Evolutionary conservation across 2,888 invertebrate species (phyloP), one percentile per base, ranked within the genome.

Genomic region (Drosophila cracens): DNA sequence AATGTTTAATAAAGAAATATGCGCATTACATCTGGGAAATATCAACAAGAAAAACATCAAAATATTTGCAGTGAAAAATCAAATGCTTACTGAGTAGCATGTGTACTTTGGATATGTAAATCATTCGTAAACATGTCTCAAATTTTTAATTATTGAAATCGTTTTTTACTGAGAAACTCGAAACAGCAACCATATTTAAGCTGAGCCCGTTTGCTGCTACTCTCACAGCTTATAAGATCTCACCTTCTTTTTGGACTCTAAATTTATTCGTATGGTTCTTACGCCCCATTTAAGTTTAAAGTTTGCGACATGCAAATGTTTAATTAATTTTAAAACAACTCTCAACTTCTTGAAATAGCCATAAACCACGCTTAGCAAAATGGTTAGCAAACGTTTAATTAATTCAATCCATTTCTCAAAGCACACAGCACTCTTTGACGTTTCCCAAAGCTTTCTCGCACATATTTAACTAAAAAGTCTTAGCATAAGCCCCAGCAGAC

Each of bases 381-480:
- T 40, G 59, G 33, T 2, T 18, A 61, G 75, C 70, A 34, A 31
- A 36, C 43, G 5, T 40, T 8, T 31, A 68, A 68, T 57, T 18
- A 51, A 66, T 51, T 43, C 18, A 7, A 38, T n/a, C n/a, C 49
- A 56, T 54, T 65, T 65, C 40, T 54, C 16, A 31, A 18, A 43
- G 4, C 21, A 27, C 25, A 49, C 16, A 10, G 13, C 29, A 40
- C 29, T 57, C 10, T 11, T 31, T 29, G 21, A 21, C 31, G 10
- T 16, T 40, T 3, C n/a, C n/a, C 43, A 58, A 68, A 75, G 69
- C 56, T 36, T 53, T 73, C 60, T 63, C 46, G 61, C 79, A 81
- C 76, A 81, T 81, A 81, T 86, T 83, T 71, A 70, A 62, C 68
- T 67, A 69, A 76, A 80, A 75, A 67, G 63, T 72, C 70, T 11